phyloP scores from a whole-genome alignment of 2,888 invertebrate species.

The Onthophagus sagittarius region DNA sequence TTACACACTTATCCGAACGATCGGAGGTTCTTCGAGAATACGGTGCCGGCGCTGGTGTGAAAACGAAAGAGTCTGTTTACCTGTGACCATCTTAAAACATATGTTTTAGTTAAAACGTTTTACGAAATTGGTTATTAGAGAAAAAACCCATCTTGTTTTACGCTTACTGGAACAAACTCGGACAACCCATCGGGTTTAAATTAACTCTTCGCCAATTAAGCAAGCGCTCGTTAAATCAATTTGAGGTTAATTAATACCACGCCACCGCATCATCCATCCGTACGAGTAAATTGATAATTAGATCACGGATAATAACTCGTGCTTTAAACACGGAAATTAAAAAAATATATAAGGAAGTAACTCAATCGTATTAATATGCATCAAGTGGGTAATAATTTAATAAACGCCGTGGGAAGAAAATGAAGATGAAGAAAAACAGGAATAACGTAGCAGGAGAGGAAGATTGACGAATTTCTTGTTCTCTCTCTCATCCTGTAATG shows the following conservation, averaged over 20 bases:
- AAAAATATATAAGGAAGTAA: no score
- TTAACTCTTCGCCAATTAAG: neutral
- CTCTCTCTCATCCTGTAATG: neutral
- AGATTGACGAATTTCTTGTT: neutral
- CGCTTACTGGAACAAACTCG: neutral
- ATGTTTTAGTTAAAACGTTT: neutral
- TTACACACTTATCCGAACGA: slow-evolving; percentile 20
- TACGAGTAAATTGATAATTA: neutral
- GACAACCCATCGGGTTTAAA: neutral
- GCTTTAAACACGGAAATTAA: neutral
- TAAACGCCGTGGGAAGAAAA: neutral
- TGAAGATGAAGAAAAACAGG: neutral
- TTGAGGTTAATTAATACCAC: neutral
- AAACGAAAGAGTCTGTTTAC: neutral
- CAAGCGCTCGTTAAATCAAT: neutral
- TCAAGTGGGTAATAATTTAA: neutral
- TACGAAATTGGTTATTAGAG: neutral
- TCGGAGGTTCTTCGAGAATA: slow-evolving; percentile 15
- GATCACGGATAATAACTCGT: neutral
- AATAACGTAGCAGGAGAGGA: no score
- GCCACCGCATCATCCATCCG: neutral
- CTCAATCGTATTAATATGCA: neutral
- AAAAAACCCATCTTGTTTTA: neutral
- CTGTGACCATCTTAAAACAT: neutral
- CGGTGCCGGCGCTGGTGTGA: neutral